Base-by-base conservation (phyloP, 2,888 invertebrate genomes). In the Nomada lathburiana region DNA sequence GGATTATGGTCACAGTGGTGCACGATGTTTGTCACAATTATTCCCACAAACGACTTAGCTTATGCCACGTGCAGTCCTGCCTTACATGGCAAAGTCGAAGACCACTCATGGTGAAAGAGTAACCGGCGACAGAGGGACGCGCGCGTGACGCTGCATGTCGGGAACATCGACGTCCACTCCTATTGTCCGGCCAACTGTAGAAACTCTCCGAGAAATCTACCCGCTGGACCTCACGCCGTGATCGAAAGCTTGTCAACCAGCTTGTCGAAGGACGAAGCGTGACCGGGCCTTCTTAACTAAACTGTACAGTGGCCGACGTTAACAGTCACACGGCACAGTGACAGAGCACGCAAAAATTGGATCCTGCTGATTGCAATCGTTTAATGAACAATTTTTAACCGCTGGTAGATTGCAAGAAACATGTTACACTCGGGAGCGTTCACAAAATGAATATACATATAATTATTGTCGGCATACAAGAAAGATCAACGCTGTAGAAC, bases 111-210 rank as follows among this genome's bases (percentile, higher is more conserved):
- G 85, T 72, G 89, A 87, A 85, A 84, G 87, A 89, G 87, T 88
- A 89, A 88, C 88, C 85, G 89, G 87, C 88, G 90, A 90, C 90
- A 87, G 88, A 86, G 87, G 86, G 90, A 90, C 88, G 89, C 86
- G 90, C 89, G 88, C 90, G 91, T 92, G 92, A 91, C 90, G 90
- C 71, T 90, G 91, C 91, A 89, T 83, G 88, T 80, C 83, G 73
- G 57, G 50, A 29, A 87, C 86, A 86, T 88, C 81, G 85, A 73
- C 76, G 70, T 85, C 80, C 86, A 81, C 86, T 88, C 80, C 89
- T 89, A 91, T 91, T 92, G 91, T 92, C 88, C 88, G 75, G 85
- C 73, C 83, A 81, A 80, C 81, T 84, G 82, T 80, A 76, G 82
- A 83, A 80, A 82, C 81, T 89, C 89, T 88, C 87, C 90, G 89